These are phyloP conservation scores for Molossus molossus DNA, from an alignment of 2,797 vertebrate genomes.

Conservation along the genomic window DNA sequence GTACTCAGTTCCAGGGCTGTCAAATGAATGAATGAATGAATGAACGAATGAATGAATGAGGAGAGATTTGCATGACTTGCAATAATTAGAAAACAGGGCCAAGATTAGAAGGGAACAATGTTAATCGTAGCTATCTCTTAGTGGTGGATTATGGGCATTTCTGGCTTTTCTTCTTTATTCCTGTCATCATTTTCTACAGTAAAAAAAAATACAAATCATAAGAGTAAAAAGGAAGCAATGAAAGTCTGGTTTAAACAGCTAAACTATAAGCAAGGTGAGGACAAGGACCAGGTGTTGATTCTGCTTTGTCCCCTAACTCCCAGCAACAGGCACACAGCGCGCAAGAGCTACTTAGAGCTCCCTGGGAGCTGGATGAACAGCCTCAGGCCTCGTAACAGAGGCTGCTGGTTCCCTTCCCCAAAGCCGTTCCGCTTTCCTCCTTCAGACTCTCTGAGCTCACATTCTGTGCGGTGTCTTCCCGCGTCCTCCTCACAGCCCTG, in stretches of 20 bases:
- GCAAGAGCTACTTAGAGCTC: neutral
- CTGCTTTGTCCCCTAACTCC: neutral
- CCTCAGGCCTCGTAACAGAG: neutral
- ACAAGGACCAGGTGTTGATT: neutral
- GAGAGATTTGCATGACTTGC: neutral
- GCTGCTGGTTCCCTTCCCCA: neutral
- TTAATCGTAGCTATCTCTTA: neutral
- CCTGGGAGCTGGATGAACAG: neutral
- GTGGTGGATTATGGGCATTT: neutral
- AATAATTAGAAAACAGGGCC: neutral
- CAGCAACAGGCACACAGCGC: neutral
- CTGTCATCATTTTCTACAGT: conserved; percentile 13
- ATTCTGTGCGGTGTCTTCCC: neutral
- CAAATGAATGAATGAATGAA: neutral
- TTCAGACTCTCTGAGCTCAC: neutral
- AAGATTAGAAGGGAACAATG: neutral
- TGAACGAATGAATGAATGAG: neutral
- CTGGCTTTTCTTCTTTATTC: neutral
- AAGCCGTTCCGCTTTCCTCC: neutral
- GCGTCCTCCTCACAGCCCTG: neutral
- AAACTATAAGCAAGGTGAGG: neutral
- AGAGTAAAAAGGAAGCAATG: neutral
- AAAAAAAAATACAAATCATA: neutral
- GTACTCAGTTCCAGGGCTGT: neutral
- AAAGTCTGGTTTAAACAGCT: neutral